Evolutionary conservation across 1,140 invertebrate species (phyloP).

Genomic region (Drosophila asahinai): DNA sequence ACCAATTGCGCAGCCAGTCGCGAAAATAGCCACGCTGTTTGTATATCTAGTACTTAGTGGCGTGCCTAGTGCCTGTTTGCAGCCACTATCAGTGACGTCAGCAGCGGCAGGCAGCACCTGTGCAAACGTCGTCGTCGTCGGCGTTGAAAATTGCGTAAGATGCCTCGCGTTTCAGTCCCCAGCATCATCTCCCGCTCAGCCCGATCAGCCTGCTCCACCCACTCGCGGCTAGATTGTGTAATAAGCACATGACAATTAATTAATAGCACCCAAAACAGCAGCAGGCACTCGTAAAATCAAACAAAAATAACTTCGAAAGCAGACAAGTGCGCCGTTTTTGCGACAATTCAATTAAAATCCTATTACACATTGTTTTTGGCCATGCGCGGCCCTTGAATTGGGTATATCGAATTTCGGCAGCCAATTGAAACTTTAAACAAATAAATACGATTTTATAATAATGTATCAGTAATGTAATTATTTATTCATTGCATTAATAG

Average conservation of each 20-base stretch:
- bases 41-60: slow-evolving; percentile 33
- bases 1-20: slow-evolving; percentile 64
- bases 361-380: slow-evolving; percentile 53
- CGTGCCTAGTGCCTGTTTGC: slow-evolving; percentile 17
- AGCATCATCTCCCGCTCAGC: slow-evolving; percentile 32
- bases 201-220: slow-evolving; percentile 13
- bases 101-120: slow-evolving; percentile 36
- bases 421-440: background rate
- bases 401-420: background rate
- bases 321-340: slow-evolving; percentile 54
- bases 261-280: slow-evolving; percentile 52
- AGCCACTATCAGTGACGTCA: slow-evolving; percentile 71
- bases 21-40: slow-evolving; percentile 19
- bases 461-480: no score
- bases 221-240: slow-evolving; percentile 61
- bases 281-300: slow-evolving; percentile 26
- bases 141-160: slow-evolving; percentile 59
- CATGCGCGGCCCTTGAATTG: slow-evolving; percentile 18
- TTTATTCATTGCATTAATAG: no score
- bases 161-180: slow-evolving; percentile 25
- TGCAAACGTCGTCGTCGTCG: slow-evolving; percentile 18
- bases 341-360: slow-evolving; percentile 78
- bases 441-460: no score
- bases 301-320: slow-evolving; percentile 39
- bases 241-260: slow-evolving; percentile 77